phyloP scores from a whole-genome alignment of 2,888 invertebrate genomes.

The Synanthedon tipuliformis region DNA sequence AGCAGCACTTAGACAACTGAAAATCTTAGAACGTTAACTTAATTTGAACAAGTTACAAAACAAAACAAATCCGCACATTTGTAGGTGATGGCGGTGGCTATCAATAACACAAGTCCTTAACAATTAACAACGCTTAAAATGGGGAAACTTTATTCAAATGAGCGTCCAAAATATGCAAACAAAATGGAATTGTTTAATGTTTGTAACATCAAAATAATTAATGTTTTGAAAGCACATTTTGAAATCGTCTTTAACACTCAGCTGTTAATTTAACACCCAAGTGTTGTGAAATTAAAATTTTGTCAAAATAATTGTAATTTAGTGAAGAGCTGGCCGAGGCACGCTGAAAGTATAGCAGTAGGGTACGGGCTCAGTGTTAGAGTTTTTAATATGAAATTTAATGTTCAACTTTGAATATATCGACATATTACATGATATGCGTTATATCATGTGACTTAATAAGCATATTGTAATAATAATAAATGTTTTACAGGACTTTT shows the following conservation, averaged over 20 bases:
- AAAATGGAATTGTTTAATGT: constrained; percentile 8
- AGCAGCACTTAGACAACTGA: no score
- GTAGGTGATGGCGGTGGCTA: neutral
- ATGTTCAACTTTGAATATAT: no score
- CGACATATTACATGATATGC: no score
- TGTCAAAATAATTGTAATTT: constrained; percentile 9
- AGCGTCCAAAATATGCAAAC: constrained; percentile 1
- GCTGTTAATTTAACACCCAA: constrained; percentile 7
- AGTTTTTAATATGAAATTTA: neutral
- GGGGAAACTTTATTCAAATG: neutral
- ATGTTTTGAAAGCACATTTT: constrained; percentile 8
- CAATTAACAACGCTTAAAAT: neutral
- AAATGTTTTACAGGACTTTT: no score
- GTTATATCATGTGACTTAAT: no score
- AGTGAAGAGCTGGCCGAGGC: neutral
- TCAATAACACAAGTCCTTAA: neutral
- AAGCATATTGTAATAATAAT: no score
- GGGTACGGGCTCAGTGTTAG: neutral
- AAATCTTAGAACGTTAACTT: neutral
- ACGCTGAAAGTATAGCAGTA: neutral
- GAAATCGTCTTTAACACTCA: constrained; percentile 9
- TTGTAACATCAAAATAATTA: neutral
- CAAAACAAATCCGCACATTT: neutral
- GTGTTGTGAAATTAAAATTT: constrained; percentile 6
- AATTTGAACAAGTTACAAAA: neutral